These are phyloP conservation scores for Amphimedon queenslandica DNA, from an alignment of 37 sponge, comb jelly and placozoan genomes.

Conservation along the genomic window DNA sequence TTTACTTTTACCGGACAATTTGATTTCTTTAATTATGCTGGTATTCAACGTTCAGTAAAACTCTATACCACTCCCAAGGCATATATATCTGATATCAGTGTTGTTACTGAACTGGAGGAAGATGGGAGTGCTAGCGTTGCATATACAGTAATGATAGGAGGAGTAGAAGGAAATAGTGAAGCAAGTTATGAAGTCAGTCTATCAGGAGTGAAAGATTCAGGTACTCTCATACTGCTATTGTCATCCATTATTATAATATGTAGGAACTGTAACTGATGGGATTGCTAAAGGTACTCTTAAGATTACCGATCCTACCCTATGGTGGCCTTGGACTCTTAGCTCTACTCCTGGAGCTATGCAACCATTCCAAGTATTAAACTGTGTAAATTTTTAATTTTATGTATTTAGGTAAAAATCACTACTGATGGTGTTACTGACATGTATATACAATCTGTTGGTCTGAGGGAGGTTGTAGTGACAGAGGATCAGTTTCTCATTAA, in stretches of 20 bases:
- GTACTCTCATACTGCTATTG: background rate
- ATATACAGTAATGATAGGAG: background rate
- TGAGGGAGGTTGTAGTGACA: slow-evolving; percentile 39
- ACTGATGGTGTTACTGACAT: slow-evolving; percentile 2
- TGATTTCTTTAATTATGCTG: slow-evolving; percentile 77
- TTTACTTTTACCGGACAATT: slow-evolving; percentile 44
- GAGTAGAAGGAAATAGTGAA: background rate
- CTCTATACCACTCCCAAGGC: slow-evolving; percentile 45
- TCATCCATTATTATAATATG: too few species aligned
- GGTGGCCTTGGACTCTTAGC: slow-evolving; percentile 76
- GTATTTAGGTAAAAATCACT: background rate
- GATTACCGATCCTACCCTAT: slow-evolving; percentile 28
- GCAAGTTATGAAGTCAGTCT: background rate
- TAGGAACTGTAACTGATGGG: background rate
- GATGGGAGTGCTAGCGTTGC: slow-evolving; percentile 10
- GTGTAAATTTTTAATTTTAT: too few species aligned
- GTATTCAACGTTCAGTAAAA: slow-evolving; percentile 54
- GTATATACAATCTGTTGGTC: slow-evolving; percentile 47
- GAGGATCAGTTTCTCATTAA: slow-evolving; percentile 54
- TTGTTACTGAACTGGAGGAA: background rate
- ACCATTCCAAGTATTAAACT: slow-evolving; percentile 42
- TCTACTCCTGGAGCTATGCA: slow-evolving; percentile 25
- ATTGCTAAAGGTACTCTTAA: background rate
- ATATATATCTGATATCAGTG: slow-evolving; percentile 32
- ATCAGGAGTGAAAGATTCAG: background rate